Base-by-base conservation (phyloP, 2,888 invertebrate genomes). In the Drosophila phalerata region DNA sequence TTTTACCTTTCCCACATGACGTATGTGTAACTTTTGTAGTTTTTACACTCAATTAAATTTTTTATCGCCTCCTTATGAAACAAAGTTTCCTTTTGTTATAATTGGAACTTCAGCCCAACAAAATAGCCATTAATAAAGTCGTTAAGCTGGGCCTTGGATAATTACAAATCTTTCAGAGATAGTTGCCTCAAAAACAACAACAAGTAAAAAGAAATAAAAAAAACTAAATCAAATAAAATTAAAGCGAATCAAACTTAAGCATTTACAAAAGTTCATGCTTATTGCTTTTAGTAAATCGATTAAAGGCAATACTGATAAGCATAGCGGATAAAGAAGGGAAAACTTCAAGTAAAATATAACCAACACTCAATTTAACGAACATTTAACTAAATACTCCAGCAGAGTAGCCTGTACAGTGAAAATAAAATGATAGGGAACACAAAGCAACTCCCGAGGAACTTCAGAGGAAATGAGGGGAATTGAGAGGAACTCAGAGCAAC, bases 311-410 rank as follows among this genome's bases (percentile, higher is more conserved):
- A 51, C 51, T 60, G 62, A 45, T 11, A 58, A 43, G 22, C 17
- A 6, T 13, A 8, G 9, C 3, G 30, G 34, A 28, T 13, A 25
- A 19, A 42, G 34, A 1, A 28, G 34, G 45, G 11, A 47, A 60
- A 62, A 72, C 61, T 79, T 72, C 42, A 53, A 77, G 61, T 69
- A 56, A 76, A 80, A 78, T 68, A 79, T 69, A 75, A 70, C 60
- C 71, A 81, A 72, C 81, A 83, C 82, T 85, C 81, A 79, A 86
- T 85, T 88, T 86, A 73, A 73, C 73, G 85, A 81, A 84, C 82
- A 79, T 85, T 85, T 85, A 88, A 84, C 85, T 87, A 88, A 88
- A 85, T 86, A 88, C 77, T 65, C 62, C 49, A 55, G 42, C 66
- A 32, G 48, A 9, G 17, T 25, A 57, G 57, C 30, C 37, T 32